phyloP scores from a whole-genome alignment of 37 sponge, comb jelly and placozoan genomes.

The Crambe crambe region DNA sequence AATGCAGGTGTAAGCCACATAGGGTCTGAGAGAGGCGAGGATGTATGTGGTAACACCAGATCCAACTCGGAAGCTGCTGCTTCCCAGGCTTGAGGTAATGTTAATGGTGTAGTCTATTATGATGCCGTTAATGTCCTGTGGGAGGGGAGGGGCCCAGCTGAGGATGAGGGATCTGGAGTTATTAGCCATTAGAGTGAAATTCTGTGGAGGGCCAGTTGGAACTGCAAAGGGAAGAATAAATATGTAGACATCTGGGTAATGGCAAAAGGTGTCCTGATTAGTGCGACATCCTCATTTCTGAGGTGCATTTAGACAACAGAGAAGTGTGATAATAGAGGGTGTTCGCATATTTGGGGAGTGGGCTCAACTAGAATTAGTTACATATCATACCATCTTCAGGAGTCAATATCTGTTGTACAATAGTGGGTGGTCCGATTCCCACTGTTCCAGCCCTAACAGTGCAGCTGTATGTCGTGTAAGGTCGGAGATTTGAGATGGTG shows the following conservation, averaged over 20 bases:
- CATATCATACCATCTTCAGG: slow-evolving; percentile 20
- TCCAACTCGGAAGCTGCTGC: not conserved
- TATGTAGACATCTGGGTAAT: no score
- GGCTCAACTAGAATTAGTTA: no score
- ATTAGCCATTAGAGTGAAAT: not conserved
- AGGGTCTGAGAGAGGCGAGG: not conserved
- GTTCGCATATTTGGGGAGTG: no score
- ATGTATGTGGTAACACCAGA: not conserved
- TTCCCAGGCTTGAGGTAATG: not conserved
- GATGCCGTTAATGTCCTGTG: slow-evolving; percentile 24
- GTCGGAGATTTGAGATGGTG: not conserved
- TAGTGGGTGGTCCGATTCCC: slow-evolving; percentile 2
- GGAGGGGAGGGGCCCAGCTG: slow-evolving; percentile 9
- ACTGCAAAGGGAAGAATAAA: slow-evolving; percentile 10
- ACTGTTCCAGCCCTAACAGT: slow-evolving; percentile 3
- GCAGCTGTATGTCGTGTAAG: slow-evolving; percentile 27
- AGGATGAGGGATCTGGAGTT: not conserved
- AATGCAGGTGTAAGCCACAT: not conserved
- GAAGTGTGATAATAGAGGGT: no score
- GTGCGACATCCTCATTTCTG: no score
- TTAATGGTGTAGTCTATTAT: slow-evolving; percentile 6
- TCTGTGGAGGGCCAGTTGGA: slow-evolving; percentile 27
- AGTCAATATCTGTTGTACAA: not conserved
- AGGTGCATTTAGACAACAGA: no score
- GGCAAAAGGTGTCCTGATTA: no score